phyloP scores from a whole-genome alignment of 2,888 invertebrate genomes.

The Halictus quadricinctus region DNA sequence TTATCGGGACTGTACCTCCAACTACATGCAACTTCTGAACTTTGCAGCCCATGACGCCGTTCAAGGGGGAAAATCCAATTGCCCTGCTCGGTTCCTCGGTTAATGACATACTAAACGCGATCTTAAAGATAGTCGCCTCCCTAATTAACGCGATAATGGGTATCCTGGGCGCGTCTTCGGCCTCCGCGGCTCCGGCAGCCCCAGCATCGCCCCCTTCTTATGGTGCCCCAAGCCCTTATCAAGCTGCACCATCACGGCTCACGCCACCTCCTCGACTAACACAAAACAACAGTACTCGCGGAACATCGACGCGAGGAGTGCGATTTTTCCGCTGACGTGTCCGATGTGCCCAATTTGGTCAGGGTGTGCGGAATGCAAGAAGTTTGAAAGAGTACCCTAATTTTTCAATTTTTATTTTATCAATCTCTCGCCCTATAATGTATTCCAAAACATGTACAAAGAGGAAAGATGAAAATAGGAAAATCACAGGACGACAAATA shows the following conservation, averaged over 20 bases:
- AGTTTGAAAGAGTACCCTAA: background rate
- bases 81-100: constrained; percentile 71
- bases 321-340: background rate
- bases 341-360: background rate
- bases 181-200: constrained; percentile 2
- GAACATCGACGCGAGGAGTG: constrained; percentile 18
- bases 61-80: constrained; percentile 68
- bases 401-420: background rate
- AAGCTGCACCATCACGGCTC: constrained; percentile 21
- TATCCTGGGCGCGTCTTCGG: constrained; percentile 74
- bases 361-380: background rate
- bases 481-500: background rate
- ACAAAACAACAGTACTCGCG: constrained; percentile 15
- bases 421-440: background rate
- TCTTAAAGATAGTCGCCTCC: constrained; percentile 72
- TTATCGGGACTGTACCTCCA: background rate
- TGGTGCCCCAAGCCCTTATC: constrained; percentile 61
- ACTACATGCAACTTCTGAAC: constrained; percentile 31
- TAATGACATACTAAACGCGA: constrained; percentile 76
- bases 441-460: background rate
- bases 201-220: constrained; percentile 61
- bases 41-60: constrained; percentile 40
- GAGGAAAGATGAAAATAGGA: background rate
- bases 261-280: constrained; percentile 9
- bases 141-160: constrained; percentile 74